Percentiles rank a stretch among this genome's conserved stretches.
Evolutionary conservation across 2,113 vertebrate species (phyloP).

Genomic region (Quiscalus mexicanus): DNA sequence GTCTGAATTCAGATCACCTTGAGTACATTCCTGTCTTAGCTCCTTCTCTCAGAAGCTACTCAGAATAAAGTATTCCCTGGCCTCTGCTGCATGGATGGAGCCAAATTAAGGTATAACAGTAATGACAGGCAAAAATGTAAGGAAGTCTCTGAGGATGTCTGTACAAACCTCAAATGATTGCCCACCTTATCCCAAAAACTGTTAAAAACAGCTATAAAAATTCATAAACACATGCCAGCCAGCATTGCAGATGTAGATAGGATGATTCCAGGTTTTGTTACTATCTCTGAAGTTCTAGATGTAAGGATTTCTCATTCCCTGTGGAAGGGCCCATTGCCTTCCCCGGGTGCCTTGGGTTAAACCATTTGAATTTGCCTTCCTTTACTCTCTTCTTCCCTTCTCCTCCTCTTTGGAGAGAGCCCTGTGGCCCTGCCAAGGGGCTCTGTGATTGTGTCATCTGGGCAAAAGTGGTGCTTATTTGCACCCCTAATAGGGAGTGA

Average conservation of each 20-base stretch:
- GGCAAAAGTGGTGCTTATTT: background rate
- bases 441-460: background rate
- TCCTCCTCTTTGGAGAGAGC: background rate
- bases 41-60: background rate
- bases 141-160: background rate
- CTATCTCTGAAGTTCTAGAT: background rate
- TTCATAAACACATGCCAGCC: background rate
- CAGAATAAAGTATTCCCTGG: background rate
- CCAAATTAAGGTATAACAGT: background rate
- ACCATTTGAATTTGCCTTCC: background rate
- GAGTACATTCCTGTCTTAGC: background rate
- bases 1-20: background rate
- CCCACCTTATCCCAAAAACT: background rate
- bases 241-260: background rate
- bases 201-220: background rate
- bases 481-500: accelerated
- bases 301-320: background rate
- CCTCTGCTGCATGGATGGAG: background rate
- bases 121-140: background rate
- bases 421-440: background rate
- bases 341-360: background rate
- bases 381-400: background rate
- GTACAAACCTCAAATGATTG: background rate
- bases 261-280: background rate
- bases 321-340: background rate